A percentile compares a stretch with the other conserved stretches of the same genome.
phyloP scores from a whole-genome alignment of 2,113 vertebrate genomes.

The Halichoeres trimaculatus region DNA sequence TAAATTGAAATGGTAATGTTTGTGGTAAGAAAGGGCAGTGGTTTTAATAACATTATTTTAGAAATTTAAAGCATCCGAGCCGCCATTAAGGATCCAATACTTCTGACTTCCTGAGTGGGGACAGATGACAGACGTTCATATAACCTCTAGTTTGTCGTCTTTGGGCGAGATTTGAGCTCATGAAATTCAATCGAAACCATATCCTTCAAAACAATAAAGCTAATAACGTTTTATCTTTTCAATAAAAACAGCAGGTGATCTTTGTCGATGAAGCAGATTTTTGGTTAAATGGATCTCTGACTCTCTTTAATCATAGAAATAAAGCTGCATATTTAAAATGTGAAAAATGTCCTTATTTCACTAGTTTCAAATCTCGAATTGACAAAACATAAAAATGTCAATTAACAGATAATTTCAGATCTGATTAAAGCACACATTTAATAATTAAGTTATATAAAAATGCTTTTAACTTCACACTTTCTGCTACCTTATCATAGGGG shows the following conservation, averaged over 20 bases:
- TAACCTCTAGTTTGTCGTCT: slow-evolving; percentile 57
- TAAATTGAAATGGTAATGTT: slow-evolving; percentile 83
- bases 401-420: too few species aligned
- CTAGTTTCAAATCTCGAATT: too few species aligned
- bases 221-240: background rate
- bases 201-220: slow-evolving; percentile 3
- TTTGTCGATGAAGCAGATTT: background rate
- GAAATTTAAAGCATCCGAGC: slow-evolving; percentile 59
- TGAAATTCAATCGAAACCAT: slow-evolving; percentile 17
- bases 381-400: background rate
- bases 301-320: background rate
- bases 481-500: too few species aligned
- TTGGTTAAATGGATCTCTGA: background rate
- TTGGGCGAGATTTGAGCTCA: slow-evolving; percentile 44
- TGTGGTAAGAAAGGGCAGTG: slow-evolving; percentile 73
- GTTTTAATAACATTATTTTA: slow-evolving; percentile 77
- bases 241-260: background rate
- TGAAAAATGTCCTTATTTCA: background rate
- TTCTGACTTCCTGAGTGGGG: slow-evolving; percentile 68
- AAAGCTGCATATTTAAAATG: background rate
- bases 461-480: too few species aligned
- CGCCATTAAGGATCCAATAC: slow-evolving; percentile 66
- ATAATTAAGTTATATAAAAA: too few species aligned
- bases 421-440: too few species aligned
- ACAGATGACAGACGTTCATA: slow-evolving; percentile 67